Percentiles rank a stretch among this genome's conserved stretches.
Conservation (phyloP, 1,140 invertebrate genomes). For the Mizuhopecten yessoensis region DNA sequence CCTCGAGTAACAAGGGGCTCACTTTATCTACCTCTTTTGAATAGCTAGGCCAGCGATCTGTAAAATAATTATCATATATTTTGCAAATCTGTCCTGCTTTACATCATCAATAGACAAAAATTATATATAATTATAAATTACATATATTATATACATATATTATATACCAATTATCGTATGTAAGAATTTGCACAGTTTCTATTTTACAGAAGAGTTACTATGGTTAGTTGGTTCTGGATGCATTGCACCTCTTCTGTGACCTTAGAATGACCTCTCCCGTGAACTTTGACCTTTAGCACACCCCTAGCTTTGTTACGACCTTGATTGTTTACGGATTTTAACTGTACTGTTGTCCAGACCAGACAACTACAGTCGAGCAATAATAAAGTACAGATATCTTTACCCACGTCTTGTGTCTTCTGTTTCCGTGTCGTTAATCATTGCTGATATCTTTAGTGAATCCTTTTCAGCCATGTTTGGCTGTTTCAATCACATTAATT, state of each 20-base stretch:
- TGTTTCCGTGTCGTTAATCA: background rate
- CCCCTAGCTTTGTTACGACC: slow-evolving; percentile 36
- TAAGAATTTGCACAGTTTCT: slow-evolving; percentile 20
- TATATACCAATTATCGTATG: slow-evolving; percentile 39
- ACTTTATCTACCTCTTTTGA: slow-evolving; percentile 33
- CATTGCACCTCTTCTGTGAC: slow-evolving; percentile 31
- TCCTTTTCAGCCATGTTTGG: too few relatives aligned
- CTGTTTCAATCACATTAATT: too few relatives aligned
- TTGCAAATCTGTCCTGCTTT: slow-evolving; percentile 38
- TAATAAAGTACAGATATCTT: slow-evolving; percentile 30
- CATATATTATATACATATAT: slow-evolving; percentile 36
- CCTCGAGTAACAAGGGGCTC: background rate
- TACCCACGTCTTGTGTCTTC: background rate
- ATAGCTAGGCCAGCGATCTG: slow-evolving; percentile 36
- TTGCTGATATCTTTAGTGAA: too few relatives aligned
- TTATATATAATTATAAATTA: slow-evolving; percentile 40
- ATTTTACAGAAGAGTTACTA: slow-evolving; percentile 12
- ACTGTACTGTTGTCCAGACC: slow-evolving; percentile 18
- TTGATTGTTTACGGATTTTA: slow-evolving; percentile 29
- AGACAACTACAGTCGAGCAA: slow-evolving; percentile 37
- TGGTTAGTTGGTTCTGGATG: slow-evolving; percentile 22
- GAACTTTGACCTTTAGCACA: slow-evolving; percentile 32
- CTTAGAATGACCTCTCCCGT: slow-evolving; percentile 37
- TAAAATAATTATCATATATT: slow-evolving; percentile 40
- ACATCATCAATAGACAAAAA: slow-evolving; percentile 29